Evolutionary conservation across 2,113 vertebrate species (phyloP).

Genomic region (Spea bombifrons): DNA sequence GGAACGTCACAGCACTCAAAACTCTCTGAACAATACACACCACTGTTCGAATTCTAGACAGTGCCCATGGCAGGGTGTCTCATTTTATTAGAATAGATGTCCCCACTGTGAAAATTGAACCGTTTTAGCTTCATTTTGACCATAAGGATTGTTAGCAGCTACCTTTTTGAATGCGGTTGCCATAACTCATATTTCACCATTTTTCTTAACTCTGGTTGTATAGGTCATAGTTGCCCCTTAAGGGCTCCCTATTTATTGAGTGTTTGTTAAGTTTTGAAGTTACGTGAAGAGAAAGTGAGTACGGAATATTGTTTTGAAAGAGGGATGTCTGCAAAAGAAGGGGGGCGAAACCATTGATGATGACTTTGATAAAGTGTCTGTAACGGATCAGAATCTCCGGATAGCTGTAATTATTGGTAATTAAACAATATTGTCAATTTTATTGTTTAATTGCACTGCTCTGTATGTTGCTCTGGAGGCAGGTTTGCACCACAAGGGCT

Average conservation of each 20-base stretch:
- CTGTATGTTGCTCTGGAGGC: not conserved
- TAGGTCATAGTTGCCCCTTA: constrained; percentile 18
- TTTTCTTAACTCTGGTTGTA: constrained; percentile 4
- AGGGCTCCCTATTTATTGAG: constrained; percentile 11
- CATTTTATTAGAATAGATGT: too few species aligned
- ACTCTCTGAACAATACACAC: too few species aligned
- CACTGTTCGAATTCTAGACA: too few species aligned
- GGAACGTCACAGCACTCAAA: too few species aligned
- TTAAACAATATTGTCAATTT: not conserved
- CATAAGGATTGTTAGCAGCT: not conserved
- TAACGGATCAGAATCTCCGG: not conserved
- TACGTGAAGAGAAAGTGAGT: not conserved
- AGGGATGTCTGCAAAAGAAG: not conserved
- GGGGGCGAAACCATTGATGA: not conserved
- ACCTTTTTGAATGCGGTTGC: not conserved
- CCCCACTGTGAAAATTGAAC: too few species aligned
- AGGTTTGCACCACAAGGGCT: not conserved
- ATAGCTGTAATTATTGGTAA: not conserved
- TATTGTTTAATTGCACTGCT: not conserved
- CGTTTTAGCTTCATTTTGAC: too few species aligned
- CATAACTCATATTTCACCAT: not conserved
- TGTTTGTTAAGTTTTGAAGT: not conserved
- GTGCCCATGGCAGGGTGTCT: too few species aligned
- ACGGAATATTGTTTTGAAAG: not conserved
- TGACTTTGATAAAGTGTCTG: not conserved